Evolutionary conservation across 2,113 vertebrate species (phyloP).

Genomic region (Nyctereutes procyonoides): DNA sequence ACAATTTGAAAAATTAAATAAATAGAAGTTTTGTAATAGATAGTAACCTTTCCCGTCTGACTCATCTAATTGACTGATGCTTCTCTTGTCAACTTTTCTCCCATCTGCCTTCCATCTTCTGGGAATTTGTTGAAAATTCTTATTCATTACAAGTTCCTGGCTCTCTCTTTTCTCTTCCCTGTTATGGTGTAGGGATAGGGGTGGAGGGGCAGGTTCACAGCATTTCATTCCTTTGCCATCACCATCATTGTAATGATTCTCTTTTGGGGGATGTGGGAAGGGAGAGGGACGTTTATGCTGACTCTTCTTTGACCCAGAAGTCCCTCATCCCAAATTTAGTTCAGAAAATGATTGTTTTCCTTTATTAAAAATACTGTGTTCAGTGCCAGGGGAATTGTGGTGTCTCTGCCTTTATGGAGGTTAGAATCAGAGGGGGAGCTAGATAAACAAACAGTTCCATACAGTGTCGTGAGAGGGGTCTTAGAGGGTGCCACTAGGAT

Average conservation of each 20-base stretch:
- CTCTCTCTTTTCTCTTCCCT: neutral
- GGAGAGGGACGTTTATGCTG: neutral
- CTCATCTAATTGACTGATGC: neutral
- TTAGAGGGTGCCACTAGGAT: neutral
- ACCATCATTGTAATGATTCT: constrained; percentile 9
- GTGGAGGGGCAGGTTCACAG: neutral
- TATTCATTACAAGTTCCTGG: neutral
- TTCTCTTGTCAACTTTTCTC: neutral
- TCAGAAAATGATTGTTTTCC: constrained; percentile 52
- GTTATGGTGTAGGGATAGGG: neutral
- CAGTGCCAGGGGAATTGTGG: neutral
- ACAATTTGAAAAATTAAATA: constrained; percentile 54
- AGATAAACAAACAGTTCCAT: neutral
- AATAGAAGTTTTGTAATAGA: neutral
- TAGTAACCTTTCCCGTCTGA: neutral
- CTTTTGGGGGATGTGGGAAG: neutral
- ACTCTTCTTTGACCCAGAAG: neutral
- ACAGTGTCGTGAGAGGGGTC: neutral
- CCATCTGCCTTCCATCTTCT: constrained; percentile 1
- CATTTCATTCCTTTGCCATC: neutral
- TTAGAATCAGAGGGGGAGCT: neutral
- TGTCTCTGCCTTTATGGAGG: neutral
- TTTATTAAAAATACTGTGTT: neutral
- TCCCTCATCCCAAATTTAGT: neutral
- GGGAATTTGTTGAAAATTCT: constrained; percentile 52